phyloP scores from a whole-genome alignment of 1,140 invertebrate species.

The Conus ventricosus region DNA sequence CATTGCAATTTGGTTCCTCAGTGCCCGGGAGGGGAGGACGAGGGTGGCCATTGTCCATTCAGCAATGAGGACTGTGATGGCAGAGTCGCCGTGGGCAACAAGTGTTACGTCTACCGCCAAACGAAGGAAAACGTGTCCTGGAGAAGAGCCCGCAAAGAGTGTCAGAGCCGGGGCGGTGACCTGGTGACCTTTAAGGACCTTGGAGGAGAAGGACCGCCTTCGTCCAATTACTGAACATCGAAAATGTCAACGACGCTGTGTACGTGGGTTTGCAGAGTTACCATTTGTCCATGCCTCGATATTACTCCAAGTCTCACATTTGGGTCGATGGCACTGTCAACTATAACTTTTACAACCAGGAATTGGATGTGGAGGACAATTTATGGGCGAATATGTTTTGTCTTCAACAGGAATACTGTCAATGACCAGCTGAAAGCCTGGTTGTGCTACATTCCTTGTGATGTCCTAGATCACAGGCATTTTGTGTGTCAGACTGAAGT shows the following conservation, averaged over 20 bases:
- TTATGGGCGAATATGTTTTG: neutral
- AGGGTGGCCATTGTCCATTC: conserved; percentile 19
- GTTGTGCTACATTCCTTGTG: neutral
- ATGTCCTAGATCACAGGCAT: neutral
- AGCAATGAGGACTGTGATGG: conserved; percentile 21
- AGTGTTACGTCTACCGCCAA: neutral
- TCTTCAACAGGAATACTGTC: neutral
- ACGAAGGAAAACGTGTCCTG: neutral
- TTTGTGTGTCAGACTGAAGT: neutral
- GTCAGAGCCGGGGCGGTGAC: neutral
- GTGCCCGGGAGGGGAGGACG: conserved; percentile 12
- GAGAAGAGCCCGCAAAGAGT: neutral
- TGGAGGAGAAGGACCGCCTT: neutral
- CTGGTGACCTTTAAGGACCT: neutral
- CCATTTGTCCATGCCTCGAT: neutral
- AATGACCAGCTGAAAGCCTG: neutral
- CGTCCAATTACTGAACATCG: neutral
- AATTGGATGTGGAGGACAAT: no score
- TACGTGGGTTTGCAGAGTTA: neutral
- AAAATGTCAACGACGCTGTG: neutral
- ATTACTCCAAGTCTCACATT: neutral
- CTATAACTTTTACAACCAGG: neutral
- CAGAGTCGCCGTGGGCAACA: conserved; percentile 1
- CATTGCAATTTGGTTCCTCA: conserved; percentile 2
- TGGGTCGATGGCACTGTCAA: neutral